Evolutionary conservation across 2,113 vertebrate genomes (phyloP).

Genomic region (Heterocephalus glaber): DNA sequence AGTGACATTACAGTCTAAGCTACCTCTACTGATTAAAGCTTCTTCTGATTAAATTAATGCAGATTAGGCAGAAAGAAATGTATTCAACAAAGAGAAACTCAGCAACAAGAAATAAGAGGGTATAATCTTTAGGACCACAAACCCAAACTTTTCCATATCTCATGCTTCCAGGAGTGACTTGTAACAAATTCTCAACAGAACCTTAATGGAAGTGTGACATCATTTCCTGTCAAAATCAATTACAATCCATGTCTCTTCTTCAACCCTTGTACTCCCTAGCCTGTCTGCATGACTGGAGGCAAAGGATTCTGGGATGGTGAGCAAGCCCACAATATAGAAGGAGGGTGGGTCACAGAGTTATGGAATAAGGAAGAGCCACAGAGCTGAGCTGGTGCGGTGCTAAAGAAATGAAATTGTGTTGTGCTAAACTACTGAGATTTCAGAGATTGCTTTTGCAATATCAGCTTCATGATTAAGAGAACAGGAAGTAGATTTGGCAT

Average conservation of each 20-base stretch:
- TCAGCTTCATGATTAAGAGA: not conserved
- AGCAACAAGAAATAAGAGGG: not conserved
- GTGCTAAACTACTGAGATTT: not conserved
- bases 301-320: not conserved
- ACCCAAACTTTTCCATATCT: not conserved
- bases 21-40: not conserved
- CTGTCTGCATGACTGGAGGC: not conserved
- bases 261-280: too few relatives aligned
- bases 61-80: not conserved
- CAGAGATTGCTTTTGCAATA: not conserved
- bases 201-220: not conserved
- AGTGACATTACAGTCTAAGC: not conserved
- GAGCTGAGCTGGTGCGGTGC: not conserved
- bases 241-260: not conserved
- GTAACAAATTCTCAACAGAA: not conserved
- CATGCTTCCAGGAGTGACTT: not conserved
- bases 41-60: conserved; percentile 1
- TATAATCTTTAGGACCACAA: not conserved
- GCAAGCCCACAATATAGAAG: not conserved
- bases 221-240: not conserved
- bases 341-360: not conserved
- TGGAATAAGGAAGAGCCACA: not conserved
- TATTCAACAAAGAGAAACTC: not conserved
- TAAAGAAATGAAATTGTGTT: not conserved
- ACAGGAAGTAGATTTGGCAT: not conserved